Evolutionary conservation across 2,888 invertebrate species (phyloP).

Genomic region (Gasteruption jaculator): DNA sequence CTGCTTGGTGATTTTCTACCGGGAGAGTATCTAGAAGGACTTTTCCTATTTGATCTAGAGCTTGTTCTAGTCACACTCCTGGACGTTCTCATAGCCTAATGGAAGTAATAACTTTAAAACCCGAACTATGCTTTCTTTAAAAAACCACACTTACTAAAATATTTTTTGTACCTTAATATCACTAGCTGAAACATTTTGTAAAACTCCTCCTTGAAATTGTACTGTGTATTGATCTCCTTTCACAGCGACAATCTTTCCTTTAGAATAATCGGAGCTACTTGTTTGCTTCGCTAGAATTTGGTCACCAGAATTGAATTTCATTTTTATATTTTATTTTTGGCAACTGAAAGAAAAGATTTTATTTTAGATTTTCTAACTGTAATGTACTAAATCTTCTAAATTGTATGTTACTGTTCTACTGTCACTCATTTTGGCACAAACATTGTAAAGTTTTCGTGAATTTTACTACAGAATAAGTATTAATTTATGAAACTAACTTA

Average conservation of each 20-base stretch:
- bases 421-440: too few relatives aligned
- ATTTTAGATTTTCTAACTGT: too few relatives aligned
- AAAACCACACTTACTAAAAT: constrained; percentile 4
- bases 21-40: constrained; percentile 34
- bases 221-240: constrained; percentile 37
- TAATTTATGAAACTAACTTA: too few relatives aligned
- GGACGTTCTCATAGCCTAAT: constrained; percentile 35
- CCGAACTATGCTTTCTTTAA: neutral
- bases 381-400: too few relatives aligned
- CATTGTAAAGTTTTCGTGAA: too few relatives aligned
- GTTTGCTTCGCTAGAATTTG: constrained; percentile 40
- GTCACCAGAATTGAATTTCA: constrained; percentile 40
- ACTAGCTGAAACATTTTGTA: constrained; percentile 30
- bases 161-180: constrained; percentile 34
- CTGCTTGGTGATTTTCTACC: constrained; percentile 30
- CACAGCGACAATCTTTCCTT: constrained; percentile 32
- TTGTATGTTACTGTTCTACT: too few relatives aligned
- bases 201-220: constrained; percentile 36
- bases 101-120: constrained; percentile 9
- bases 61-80: constrained; percentile 32
- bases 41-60: constrained; percentile 28
- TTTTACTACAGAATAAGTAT: too few relatives aligned
- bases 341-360: too few relatives aligned
- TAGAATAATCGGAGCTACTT: constrained; percentile 30
- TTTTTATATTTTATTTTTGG: too few relatives aligned